A percentile compares a stretch with the other conserved stretches of the same genome.
phyloP scores from a whole-genome alignment of 2,888 invertebrate species.

The Ophion costatus region DNA sequence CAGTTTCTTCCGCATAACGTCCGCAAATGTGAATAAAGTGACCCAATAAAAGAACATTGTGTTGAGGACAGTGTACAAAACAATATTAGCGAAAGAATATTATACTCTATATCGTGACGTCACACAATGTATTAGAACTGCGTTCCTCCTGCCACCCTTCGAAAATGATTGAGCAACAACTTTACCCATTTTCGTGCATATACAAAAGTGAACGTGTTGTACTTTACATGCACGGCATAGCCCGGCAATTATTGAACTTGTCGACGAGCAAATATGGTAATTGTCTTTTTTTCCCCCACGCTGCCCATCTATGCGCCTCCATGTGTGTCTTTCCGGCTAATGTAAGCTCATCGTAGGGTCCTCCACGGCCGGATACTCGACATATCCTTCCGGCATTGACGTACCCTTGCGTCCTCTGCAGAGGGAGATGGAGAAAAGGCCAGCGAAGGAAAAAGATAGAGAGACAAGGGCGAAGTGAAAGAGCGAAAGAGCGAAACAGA shows the following conservation, averaged over 20 bases:
- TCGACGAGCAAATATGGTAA: no score
- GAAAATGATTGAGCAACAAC: no score
- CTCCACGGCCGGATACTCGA: slow-evolving; percentile 49
- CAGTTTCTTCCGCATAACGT: no score
- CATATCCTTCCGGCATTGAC: slow-evolving; percentile 53
- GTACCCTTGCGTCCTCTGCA: slow-evolving; percentile 21
- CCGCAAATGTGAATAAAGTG: no score
- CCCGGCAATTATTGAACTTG: no score
- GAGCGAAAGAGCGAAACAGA: slow-evolving; percentile 5
- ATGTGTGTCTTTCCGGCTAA: slow-evolving; percentile 14
- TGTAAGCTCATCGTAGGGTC: slow-evolving; percentile 27
- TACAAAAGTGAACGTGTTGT: slow-evolving; percentile 11
- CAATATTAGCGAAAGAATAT: no score
- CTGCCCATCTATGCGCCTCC: slow-evolving; percentile 4
- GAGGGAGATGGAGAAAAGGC: neutral
- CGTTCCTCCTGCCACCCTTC: no score
- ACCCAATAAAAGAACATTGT: no score
- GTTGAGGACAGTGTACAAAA: no score
- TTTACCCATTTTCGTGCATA: neutral
- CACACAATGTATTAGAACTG: no score
- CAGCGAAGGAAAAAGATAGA: neutral
- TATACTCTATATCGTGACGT: no score
- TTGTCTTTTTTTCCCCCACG: neutral
- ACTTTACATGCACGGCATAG: slow-evolving; percentile 14
- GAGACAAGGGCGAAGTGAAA: slow-evolving; percentile 1